Evolutionary conservation across 2,888 invertebrate species (phyloP), one percentile per base, ranked within the genome.

Genomic region (Drepana falcataria): DNA sequence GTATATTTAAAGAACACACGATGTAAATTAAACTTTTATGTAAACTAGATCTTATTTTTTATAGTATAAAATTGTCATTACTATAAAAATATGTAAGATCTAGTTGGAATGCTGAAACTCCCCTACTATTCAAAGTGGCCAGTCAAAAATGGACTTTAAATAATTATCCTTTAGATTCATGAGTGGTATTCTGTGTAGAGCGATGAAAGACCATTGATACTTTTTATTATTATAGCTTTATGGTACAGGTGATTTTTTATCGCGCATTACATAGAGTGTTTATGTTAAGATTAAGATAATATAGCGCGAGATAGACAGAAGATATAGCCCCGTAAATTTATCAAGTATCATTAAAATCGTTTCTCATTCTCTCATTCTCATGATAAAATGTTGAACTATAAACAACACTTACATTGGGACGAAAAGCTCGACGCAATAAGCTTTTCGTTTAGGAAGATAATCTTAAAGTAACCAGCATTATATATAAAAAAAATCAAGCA

Each of bases 181-280:
- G n/a, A 49, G 3, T 49, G 35, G 47, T 47, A 52, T 47, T 21
- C 9, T 44, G 47, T 47, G 47, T 41, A 53, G 48, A 33, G 9
- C 21, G 68, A 62, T 65, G 61, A 64, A 60, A 65, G 58, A 60
- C 53, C 51, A 35, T 64, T 53, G 56, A 63, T 60, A 55, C 53
- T 47, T 53, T 58, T 55, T 55, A 53, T 49, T 61, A 57, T 56
- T 55, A 66, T 49, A 57, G 54, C 51, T 37, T 48, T 52, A 37
- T 48, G 35, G 41, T 51, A 48, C 51, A 48, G 47, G 47, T 51
- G 49, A 37, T 51, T 51, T 51, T 48, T 49, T 51, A 48, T 37
- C 48, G 51, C 35, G 51, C 51, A 21, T 44, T 44, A 9, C 44
- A 44, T 44, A 44, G 44, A 40, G 40, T 44, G 44, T 44, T 44